These are phyloP conservation scores for Cydia fagiglandana DNA, from an alignment of 1,140 invertebrate species.

Conservation along the genomic window DNA sequence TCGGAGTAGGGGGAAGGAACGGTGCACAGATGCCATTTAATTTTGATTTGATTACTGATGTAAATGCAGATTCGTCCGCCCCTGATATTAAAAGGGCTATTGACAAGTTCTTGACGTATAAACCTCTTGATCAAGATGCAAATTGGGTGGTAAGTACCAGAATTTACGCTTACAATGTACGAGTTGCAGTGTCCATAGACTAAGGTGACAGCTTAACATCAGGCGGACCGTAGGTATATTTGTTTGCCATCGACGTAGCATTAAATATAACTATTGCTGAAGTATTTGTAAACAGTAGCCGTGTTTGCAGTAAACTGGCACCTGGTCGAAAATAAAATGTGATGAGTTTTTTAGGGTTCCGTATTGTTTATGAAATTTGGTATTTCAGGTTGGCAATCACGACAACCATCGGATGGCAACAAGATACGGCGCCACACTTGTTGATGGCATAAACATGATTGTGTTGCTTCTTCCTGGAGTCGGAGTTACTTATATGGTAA, in stretches of 20 bases:
- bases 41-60: constrained; percentile 81
- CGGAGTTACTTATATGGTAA: constrained; percentile 86
- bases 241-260: too few relatives aligned
- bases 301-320: background rate
- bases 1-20: constrained; percentile 69
- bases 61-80: constrained; percentile 76
- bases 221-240: too few relatives aligned
- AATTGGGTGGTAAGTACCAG: constrained; percentile 84
- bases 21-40: constrained; percentile 85
- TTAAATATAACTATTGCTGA: too few relatives aligned
- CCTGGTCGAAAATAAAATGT: background rate
- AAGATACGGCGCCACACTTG: constrained; percentile 62
- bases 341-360: too few relatives aligned
- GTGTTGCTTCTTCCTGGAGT: constrained; percentile 82
- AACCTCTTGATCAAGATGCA: constrained; percentile 76
- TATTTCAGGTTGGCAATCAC: constrained; percentile 77
- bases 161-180: background rate
- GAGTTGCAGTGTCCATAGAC: background rate
- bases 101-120: constrained; percentile 80
- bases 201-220: too few relatives aligned
- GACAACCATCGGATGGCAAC: constrained; percentile 76
- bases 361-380: background rate
- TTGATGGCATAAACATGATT: constrained; percentile 79
- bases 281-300: background rate
- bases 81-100: constrained; percentile 77